Percentiles rank a stretch among this genome's conserved stretches.
These are phyloP conservation scores for Astyanax mexicanus DNA, from an alignment of 2,797 vertebrate genomes.

Conservation along the genomic window DNA sequence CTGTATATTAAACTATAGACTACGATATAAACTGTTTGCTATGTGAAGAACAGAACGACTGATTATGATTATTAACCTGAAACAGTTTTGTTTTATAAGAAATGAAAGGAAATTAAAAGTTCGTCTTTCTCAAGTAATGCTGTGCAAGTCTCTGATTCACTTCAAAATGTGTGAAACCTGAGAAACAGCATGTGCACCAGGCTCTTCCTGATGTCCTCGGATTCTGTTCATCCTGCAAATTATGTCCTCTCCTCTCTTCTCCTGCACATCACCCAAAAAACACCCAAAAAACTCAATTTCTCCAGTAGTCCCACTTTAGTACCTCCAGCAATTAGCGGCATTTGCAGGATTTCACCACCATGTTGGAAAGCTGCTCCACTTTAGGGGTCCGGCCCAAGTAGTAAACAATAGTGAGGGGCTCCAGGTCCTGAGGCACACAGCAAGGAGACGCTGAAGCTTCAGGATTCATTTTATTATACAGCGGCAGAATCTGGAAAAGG, in stretches of 20 bases:
- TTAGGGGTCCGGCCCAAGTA: constrained; percentile 81
- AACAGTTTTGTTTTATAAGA: constrained; percentile 12
- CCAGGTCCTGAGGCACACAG: constrained; percentile 85
- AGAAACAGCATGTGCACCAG: constrained; percentile 32
- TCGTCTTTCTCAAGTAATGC: constrained; percentile 24
- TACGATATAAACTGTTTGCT: constrained; percentile 22
- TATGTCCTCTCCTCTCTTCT: constrained; percentile 44
- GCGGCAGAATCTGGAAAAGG: constrained; percentile 77
- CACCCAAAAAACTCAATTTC: constrained; percentile 1
- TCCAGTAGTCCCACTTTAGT: background rate
- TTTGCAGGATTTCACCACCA: constrained; percentile 86
- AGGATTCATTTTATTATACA: constrained; percentile 86
- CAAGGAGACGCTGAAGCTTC: constrained; percentile 84
- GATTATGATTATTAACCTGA: constrained; percentile 32
- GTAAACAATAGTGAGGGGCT: constrained; percentile 86
- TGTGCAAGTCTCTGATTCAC: constrained; percentile 29
- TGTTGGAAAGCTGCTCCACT: constrained; percentile 86
- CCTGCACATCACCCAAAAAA: constrained; percentile 13
- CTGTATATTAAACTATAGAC: constrained; percentile 29
- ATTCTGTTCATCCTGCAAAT: constrained; percentile 25
- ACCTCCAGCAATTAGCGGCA: constrained; percentile 73
- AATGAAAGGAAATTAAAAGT: too few species aligned
- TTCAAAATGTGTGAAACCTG: constrained; percentile 19
- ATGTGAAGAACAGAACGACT: constrained; percentile 16
- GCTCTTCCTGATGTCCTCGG: constrained; percentile 22